Base-by-base conservation (phyloP, 2,888 invertebrate genomes). In the Scaptomyza polygonia region DNA sequence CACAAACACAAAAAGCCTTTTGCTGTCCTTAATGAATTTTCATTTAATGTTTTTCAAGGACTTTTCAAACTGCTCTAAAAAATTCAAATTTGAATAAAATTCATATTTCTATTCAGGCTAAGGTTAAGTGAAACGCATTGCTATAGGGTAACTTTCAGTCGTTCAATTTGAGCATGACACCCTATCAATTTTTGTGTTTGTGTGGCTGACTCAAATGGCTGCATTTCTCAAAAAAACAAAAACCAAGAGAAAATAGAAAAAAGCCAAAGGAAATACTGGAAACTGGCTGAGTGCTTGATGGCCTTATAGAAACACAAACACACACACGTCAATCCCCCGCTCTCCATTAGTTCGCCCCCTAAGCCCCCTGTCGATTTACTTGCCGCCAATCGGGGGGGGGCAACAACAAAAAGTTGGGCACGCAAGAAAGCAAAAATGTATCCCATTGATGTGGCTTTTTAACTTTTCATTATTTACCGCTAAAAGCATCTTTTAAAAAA, bases 381-480 rank as follows among this genome's bases (percentile, higher is more conserved):
- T n/a, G n/a, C n/a, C n/a, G n/a, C n/a, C n/a, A 48, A 32, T 39
- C 39, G 39, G 32, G 11, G 21, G 3, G 21, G 32, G 11, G 30
- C 47, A 32, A 34, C 30, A 45, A n/a, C n/a, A n/a, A n/a, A n/a
- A 70, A 58, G 25, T 58, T 51, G 54, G 54, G 51, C 53, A 54
- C 54, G 54, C 49, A 76, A 69, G 59, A 61, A 61, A 66, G 57
- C 67, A 67, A 73, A 16, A 86, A 81, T 78, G 82, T 78, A 79
- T 81, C 79, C 79, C 89, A 91, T 91, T 91, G 91, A 91, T 91
- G 91, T 91, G 91, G 91, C 89, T 90, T 91, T 91, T 91, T 91
- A 91, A 91, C 91, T 91, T 91, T 91, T 91, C 91, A 91, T 91
- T 91, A 91, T 91, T 90, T 90, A 91, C 91, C 91, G 90, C 91